Evolutionary conservation across 2,113 vertebrate species (phyloP), one percentile per base, ranked within the genome.

Genomic region (Anas platyrhynchos): DNA sequence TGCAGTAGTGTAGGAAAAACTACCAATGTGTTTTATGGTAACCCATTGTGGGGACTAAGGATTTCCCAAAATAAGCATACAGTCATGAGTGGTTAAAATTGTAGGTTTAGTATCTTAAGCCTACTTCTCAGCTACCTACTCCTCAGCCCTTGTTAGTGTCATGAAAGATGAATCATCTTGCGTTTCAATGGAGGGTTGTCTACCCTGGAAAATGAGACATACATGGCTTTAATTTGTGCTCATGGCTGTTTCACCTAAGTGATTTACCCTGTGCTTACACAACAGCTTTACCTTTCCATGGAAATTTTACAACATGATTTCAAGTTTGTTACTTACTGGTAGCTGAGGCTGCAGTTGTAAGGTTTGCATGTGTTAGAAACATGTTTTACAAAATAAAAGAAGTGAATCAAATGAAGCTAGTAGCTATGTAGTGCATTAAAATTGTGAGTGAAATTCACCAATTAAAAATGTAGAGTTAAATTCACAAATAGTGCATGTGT

Each of bases 171-270:
- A 94, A 58, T 96, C 85, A 38, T 41, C 16, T 41, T 85, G 22
- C 11, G 23, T 91, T 92, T 92, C 80, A 88, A 31, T 93, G 88
- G 90, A 96, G 87, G 88, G 95, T 65, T 94, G 80, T 66, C 65
- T 80, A 29, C 83, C 59, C 43, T 73, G 46, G 44, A 73, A 88
- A 91, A 83, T 48, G 44, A 91, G 86, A 75, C 36, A 16, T 32
- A 56, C 76, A 81, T 95, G 94, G 76, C 3, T 12, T 94, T 88
- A 61, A 81, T 93, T 91, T 86, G 34, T 91, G 72, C 65, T 81
- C 26, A 7, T 74, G 72, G 78, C 76, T 91, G 27, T 82, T 92
- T 87, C 56, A 66, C 46, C 83, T 77, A 78, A 93, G 58, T 43
- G 16, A 9, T 78, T 96, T 88, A 78, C 38, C 66, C 36, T 78